Conservation (phyloP, 2,797 vertebrate species). For the Adelosebastes latens region DNA sequence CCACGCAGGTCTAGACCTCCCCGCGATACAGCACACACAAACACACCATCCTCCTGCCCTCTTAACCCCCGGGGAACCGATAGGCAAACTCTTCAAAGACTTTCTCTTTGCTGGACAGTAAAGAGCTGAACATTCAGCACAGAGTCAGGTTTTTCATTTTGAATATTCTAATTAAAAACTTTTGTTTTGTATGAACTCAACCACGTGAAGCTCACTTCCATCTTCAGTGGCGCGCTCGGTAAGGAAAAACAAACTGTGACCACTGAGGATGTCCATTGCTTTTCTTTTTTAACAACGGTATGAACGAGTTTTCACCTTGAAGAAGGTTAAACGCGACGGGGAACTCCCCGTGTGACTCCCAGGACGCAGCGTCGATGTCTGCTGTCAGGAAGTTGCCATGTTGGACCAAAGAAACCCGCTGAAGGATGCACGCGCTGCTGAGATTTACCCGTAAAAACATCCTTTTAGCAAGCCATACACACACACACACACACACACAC, state of each 20-base stretch:
- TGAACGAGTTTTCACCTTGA: conserved; percentile 9
- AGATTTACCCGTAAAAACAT: conserved; percentile 33
- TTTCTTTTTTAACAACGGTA: not conserved
- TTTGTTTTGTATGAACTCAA: conserved; percentile 37
- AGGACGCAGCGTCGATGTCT: not conserved
- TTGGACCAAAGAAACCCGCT: conserved; percentile 62
- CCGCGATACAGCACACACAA: not conserved
- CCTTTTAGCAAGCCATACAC: conserved; percentile 37
- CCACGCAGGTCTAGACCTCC: conserved; percentile 80
- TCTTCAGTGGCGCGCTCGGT: conserved; percentile 7
- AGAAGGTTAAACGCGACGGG: conserved; percentile 1
- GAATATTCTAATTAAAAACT: conserved; percentile 1
- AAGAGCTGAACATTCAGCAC: conserved; percentile 45
- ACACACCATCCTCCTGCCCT: conserved; percentile 26
- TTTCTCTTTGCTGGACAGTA: conserved; percentile 53
- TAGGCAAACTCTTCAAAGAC: conserved; percentile 65
- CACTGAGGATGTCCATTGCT: conserved; percentile 19
- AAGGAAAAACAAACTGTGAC: conserved; percentile 1
- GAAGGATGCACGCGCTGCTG: conserved; percentile 31
- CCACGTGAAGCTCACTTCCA: conserved; percentile 14
- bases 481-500: not conserved
- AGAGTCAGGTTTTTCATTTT: conserved; percentile 47
- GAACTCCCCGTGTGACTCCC: conserved; percentile 1
- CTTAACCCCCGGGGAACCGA: conserved; percentile 78
- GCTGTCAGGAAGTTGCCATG: conserved; percentile 17